Evolutionary conservation across 2,888 invertebrate species (phyloP), one percentile per base, ranked within the genome.

Genomic region (Malachius bipustulatus): DNA sequence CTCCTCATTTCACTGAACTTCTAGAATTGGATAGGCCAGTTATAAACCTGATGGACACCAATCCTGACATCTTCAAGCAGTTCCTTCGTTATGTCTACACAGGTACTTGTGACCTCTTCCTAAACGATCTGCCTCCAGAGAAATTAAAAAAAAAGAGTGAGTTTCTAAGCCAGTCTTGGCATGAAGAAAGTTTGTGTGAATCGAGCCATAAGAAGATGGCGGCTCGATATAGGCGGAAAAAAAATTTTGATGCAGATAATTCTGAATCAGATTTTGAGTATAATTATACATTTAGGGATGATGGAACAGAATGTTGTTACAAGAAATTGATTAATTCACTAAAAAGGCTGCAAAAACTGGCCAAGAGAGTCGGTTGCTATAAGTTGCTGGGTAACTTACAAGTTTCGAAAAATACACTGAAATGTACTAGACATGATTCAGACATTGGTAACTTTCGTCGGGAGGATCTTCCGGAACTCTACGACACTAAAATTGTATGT

Each of bases 11-110:
- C 4, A 67, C 69, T 45, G 69, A 73, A 38, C 46, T 75, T 2
- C 68, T 77, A 39, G 53, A 57, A 37, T 62, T 69, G 4, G 46
- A 57, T 14, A 45, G 49, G 9, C 62, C 64, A 1, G 52, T 59
- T 1, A 51, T 78, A 0, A 47, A 55, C 11, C 50, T 80, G 3
- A 64, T 70, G 1, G 69, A 71, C 38, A 60, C 75, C 0, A 66
- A 72, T 34, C 69, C 75, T 0, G 70, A 75, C 33, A 74, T 82
- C 38, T 82, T 88, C 54, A 71, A 77, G 38, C 67, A 83, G 40
- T 62, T 85, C n/a, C 55, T 88, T 4, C 58, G 63, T 37, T 77
- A 65, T 54, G 72, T 85, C 47, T 88, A 89, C 54, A 76, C 77
- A 0, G 73, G 75, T 3, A 63, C 62, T 1, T 82, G 80, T 52